Conservation (phyloP, 2,113 vertebrate species). For the Prunella fulvescens region DNA sequence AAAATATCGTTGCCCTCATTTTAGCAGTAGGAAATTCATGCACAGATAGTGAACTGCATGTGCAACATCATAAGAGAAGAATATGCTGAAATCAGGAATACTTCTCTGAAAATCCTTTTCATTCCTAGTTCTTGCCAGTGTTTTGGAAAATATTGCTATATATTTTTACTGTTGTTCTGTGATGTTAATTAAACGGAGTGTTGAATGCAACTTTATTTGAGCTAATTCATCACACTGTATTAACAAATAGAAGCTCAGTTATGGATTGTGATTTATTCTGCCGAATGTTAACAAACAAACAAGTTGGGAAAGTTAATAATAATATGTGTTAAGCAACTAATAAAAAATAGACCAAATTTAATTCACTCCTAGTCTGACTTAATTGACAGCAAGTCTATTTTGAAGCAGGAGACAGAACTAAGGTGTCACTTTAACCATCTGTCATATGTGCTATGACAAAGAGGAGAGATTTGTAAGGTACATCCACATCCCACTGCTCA, state of each 20-base stretch:
- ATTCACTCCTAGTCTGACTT: neutral
- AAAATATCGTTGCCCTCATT: neutral
- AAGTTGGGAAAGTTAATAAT: neutral
- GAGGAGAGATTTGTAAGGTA: neutral
- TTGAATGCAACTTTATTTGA: neutral
- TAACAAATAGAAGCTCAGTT: neutral
- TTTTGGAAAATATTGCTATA: neutral
- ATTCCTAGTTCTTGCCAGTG: neutral
- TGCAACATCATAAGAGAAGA: neutral
- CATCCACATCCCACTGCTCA: neutral
- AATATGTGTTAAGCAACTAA: neutral
- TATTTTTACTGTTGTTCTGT: neutral
- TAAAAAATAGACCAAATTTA: neutral
- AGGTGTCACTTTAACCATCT: neutral
- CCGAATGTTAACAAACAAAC: neutral
- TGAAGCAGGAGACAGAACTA: conserved; percentile 1
- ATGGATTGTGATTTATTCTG: neutral
- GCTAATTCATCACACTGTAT: neutral
- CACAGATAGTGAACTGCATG: neutral
- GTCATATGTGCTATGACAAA: neutral
- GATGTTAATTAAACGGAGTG: neutral
- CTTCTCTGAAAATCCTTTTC: neutral
- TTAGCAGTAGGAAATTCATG: neutral
- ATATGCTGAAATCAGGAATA: neutral
- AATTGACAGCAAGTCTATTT: conserved; percentile 5